These are phyloP conservation scores for Cotesia glomerata DNA, from an alignment of 1,140 invertebrate genomes.

Conservation along the genomic window DNA sequence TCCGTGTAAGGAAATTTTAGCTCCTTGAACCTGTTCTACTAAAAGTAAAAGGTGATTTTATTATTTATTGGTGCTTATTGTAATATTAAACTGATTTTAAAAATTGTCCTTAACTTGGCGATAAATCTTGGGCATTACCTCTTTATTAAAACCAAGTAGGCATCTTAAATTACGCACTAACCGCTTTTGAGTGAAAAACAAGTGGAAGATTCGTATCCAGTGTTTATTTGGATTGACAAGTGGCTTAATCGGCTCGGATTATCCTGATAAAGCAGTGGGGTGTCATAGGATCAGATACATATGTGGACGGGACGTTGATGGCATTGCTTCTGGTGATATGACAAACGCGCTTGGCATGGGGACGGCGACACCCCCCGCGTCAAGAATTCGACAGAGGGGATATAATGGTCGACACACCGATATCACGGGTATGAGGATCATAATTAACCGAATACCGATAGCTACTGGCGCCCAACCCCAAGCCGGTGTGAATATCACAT, in stretches of 20 bases:
- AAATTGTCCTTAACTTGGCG: neutral
- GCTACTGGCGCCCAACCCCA: conserved; percentile 35
- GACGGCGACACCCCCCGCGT: conserved; percentile 59
- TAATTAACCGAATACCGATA: conserved; percentile 65
- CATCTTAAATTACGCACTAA: neutral
- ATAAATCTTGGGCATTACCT: conserved; percentile 23
- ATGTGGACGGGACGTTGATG: conserved; percentile 49
- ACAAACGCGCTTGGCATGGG: conserved; percentile 59
- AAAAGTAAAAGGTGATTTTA: neutral
- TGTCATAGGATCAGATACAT: conserved; percentile 38
- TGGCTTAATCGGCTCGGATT: conserved; percentile 27
- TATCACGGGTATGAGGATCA: conserved; percentile 45
- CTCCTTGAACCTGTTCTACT: no score
- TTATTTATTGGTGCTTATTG: neutral
- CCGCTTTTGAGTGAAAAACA: neutral
- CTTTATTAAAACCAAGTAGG: conserved; percentile 5
- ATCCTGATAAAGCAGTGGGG: conserved; percentile 34
- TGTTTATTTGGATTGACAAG: no score
- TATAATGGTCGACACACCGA: neutral
- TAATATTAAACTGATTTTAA: neutral
- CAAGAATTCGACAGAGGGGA: conserved; percentile 57
- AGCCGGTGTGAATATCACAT: neutral
- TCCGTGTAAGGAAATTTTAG: no score
- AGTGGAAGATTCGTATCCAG: no score
- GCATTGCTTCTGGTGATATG: conserved; percentile 60